Conservation (phyloP, 2,888 invertebrate genomes). For the Diplolepis rosae region DNA sequence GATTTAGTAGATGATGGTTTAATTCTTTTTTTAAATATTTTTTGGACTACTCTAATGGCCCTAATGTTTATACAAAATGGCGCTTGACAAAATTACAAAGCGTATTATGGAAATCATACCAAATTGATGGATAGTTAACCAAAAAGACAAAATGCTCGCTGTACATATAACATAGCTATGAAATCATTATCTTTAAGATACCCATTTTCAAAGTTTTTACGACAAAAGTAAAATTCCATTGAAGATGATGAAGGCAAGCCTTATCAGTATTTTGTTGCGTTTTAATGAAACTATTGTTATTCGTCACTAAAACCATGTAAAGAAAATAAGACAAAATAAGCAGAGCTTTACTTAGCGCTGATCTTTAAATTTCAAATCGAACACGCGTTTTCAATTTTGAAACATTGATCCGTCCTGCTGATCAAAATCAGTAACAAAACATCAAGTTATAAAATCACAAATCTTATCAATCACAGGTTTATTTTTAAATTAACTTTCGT, state of each 20-base stretch:
- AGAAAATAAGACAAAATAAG: background rate
- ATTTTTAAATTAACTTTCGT: background rate
- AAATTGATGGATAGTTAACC: conserved; percentile 8
- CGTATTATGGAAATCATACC: background rate
- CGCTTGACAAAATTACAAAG: background rate
- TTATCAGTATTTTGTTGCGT: background rate
- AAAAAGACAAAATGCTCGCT: conserved; percentile 6
- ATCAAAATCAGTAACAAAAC: background rate
- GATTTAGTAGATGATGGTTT: background rate
- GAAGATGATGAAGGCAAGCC: background rate
- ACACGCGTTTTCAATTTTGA: background rate
- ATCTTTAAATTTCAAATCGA: background rate
- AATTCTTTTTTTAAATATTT: background rate
- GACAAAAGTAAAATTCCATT: conserved; percentile 14
- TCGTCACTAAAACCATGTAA: background rate
- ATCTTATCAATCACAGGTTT: background rate
- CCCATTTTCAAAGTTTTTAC: background rate
- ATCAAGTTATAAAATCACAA: background rate
- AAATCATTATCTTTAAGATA: conserved; percentile 14
- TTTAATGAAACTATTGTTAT: conserved; percentile 14
- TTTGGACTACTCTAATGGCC: background rate
- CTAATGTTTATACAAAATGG: background rate
- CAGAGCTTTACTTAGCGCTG: background rate
- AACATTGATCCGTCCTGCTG: conserved; percentile 5
- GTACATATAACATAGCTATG: conserved; percentile 17